Conservation (phyloP, 2,888 invertebrate genomes). For the Drosophila kambysellisi region DNA sequence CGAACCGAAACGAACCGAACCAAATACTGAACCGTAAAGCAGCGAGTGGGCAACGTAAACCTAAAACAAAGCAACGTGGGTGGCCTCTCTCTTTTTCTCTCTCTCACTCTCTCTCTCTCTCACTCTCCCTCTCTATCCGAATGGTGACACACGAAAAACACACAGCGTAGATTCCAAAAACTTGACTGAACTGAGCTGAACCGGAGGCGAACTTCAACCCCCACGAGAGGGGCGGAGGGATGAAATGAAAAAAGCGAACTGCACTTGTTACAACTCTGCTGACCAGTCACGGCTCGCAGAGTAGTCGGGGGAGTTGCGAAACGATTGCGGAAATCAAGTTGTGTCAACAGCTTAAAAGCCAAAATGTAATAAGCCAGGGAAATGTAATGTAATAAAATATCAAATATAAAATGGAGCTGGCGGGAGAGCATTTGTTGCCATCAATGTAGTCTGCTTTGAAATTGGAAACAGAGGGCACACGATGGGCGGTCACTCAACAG, state of each 20-base stretch:
- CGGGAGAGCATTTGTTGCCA: conserved; percentile 68
- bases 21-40: conserved; percentile 10
- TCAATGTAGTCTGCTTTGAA: conserved; percentile 69
- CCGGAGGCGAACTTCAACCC: conserved; percentile 22
- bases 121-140: background rate
- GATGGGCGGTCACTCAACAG: conserved; percentile 2
- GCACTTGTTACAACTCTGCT: conserved; percentile 34
- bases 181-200: conserved; percentile 44
- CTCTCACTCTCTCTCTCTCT: background rate
- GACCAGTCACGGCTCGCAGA: conserved; percentile 47
- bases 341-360: conserved; percentile 80
- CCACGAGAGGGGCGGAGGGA: background rate
- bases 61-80: conserved; percentile 68
- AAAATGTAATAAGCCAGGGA: conserved; percentile 81
- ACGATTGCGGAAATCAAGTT: conserved; percentile 77
- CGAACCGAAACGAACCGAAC: conserved; percentile 9
- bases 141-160: conserved; percentile 52
- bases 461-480: conserved; percentile 51
- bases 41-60: conserved; percentile 20
- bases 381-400: conserved; percentile 81
- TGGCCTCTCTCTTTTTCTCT: conserved; percentile 10
- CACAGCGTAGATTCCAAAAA: conserved; percentile 44
- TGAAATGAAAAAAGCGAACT: conserved; percentile 13
- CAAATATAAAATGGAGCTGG: conserved; percentile 70
- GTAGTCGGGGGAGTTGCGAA: conserved; percentile 9